Conservation (phyloP, 2,888 invertebrate species). For the Athrips mouffetella region DNA sequence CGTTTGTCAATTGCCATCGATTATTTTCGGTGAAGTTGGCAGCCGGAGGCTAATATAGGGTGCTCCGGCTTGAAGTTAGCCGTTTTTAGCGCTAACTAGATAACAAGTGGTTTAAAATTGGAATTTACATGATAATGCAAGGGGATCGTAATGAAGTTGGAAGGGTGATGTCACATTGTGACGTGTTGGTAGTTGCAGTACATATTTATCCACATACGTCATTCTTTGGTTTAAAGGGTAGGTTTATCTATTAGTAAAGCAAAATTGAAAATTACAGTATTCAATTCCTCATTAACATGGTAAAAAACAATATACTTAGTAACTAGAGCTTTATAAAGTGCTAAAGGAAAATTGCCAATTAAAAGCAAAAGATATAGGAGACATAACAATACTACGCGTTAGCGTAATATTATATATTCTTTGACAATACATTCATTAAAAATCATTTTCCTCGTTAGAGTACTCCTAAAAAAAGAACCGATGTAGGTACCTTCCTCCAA, state of each 20-base stretch:
- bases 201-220: constrained; percentile 1
- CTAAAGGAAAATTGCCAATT: too few species aligned
- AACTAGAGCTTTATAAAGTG: too few species aligned
- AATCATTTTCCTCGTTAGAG: too few species aligned
- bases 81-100: constrained; percentile 77
- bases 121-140: constrained; percentile 74
- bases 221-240: background rate
- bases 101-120: constrained; percentile 79
- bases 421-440: too few species aligned
- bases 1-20: constrained; percentile 78
- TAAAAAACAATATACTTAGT: too few species aligned
- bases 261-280: too few species aligned
- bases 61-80: constrained; percentile 45
- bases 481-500: constrained; percentile 18
- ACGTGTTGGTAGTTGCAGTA: constrained; percentile 5
- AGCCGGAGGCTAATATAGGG: constrained; percentile 70
- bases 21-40: constrained; percentile 64
- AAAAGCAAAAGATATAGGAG: too few species aligned
- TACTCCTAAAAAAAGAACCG: too few species aligned
- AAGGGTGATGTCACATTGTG: constrained; percentile 35
- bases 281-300: too few species aligned
- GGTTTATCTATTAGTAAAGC: background rate
- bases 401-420: too few species aligned
- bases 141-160: constrained; percentile 40
- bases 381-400: too few species aligned